phyloP scores from a whole-genome alignment of 2,113 vertebrate genomes.

The Emydura subglobosa region DNA sequence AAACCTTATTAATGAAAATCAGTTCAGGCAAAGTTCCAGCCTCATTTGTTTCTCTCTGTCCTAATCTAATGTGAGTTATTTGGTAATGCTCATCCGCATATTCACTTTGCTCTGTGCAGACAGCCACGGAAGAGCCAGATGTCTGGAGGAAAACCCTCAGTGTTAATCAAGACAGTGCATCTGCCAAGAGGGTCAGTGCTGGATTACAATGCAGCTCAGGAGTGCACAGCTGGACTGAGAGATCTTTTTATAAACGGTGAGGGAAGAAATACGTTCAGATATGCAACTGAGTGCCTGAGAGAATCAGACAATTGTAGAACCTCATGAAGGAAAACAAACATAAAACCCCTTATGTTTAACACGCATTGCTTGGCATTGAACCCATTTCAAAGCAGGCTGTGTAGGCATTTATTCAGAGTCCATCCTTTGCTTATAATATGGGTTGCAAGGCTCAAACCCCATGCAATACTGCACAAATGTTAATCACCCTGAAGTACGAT shows the following conservation, averaged over 20 bases:
- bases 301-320: background rate
- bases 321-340: conserved; percentile 2
- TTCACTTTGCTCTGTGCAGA: background rate
- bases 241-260: background rate
- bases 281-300: background rate
- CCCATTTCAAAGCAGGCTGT: conserved; percentile 30
- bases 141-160: conserved; percentile 56
- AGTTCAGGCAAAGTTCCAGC: background rate
- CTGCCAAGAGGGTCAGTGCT: background rate
- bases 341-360: background rate
- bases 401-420: conserved; percentile 41
- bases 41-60: background rate
- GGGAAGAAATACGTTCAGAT: background rate
- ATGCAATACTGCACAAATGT: conserved; percentile 39
- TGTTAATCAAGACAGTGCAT: background rate
- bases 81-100: background rate
- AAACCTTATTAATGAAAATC: conserved; percentile 49
- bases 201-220: background rate
- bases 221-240: background rate
- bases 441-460: conserved; percentile 46
- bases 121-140: conserved; percentile 55
- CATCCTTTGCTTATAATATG: conserved; percentile 40
- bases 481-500: conserved; percentile 58
- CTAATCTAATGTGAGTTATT: conserved; percentile 23
- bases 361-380: background rate